These are phyloP conservation scores for Scophthalmus maximus DNA, from an alignment of 2,113 vertebrate species.

Conservation along the genomic window DNA sequence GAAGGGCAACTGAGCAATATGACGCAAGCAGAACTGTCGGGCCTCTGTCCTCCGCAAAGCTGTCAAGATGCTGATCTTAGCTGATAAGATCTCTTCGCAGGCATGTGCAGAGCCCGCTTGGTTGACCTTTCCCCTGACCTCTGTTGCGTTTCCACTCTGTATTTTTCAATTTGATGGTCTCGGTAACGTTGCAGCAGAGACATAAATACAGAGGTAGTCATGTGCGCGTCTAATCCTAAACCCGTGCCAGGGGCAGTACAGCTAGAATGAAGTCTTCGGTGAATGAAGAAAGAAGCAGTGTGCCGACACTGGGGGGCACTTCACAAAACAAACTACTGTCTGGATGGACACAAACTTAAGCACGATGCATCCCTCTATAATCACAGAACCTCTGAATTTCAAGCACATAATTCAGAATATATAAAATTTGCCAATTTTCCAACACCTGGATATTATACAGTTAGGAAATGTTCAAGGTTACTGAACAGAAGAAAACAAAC, in stretches of 20 bases:
- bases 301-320: too few relatives aligned
- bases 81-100: not conserved
- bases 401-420: too few relatives aligned
- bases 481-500: too few relatives aligned
- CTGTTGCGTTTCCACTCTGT: not conserved
- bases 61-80: not conserved
- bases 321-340: too few relatives aligned
- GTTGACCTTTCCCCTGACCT: not conserved
- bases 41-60: not conserved
- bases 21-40: not conserved
- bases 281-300: not conserved
- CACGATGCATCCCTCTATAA: not conserved
- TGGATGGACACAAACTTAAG: not conserved
- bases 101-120: not conserved
- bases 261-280: not conserved
- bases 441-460: too few relatives aligned
- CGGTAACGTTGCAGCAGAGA: not conserved
- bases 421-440: too few relatives aligned
- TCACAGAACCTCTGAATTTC: too few relatives aligned
- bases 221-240: too few relatives aligned
- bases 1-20: conserved; percentile 3
- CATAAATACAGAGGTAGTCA: too few relatives aligned
- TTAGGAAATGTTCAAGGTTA: too few relatives aligned
- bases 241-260: not conserved
- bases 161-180: not conserved